Percentiles rank a stretch among this genome's conserved stretches.
Conservation (phyloP, 2,888 invertebrate species). For the Panorpa germanica region DNA sequence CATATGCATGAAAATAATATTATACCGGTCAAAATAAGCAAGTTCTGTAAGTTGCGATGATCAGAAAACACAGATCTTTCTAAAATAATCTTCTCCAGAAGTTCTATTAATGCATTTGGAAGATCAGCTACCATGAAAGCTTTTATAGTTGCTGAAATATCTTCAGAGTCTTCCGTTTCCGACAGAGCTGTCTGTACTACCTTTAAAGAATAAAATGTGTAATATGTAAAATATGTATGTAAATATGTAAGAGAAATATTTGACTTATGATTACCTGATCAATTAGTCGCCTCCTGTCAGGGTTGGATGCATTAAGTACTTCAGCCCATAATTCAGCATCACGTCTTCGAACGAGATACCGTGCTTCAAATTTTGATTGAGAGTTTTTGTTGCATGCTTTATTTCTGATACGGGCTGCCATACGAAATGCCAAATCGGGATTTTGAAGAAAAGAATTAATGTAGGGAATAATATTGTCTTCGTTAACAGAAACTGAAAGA, state of each 20-base stretch:
- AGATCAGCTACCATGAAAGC: constrained; percentile 99
- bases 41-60: constrained; percentile 93
- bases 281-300: constrained; percentile 83
- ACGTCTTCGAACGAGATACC: constrained; percentile 86
- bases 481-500: constrained; percentile 65
- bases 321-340: constrained; percentile 95
- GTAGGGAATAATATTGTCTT: constrained; percentile 66
- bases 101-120: constrained; percentile 95
- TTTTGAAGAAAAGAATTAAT: constrained; percentile 62
- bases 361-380: constrained; percentile 94
- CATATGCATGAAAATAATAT: constrained; percentile 17
- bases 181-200: constrained; percentile 96
- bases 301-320: constrained; percentile 81
- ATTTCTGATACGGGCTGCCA: constrained; percentile 61
- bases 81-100: constrained; percentile 95
- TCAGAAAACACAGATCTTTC: constrained; percentile 98
- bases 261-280: constrained; percentile 42
- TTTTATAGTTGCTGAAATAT: constrained; percentile 97
- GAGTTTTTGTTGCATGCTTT: constrained; percentile 99
- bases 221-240: no score
- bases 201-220: constrained; percentile 18
- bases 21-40: constrained; percentile 77
- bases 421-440: constrained; percentile 57
- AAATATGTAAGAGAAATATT: no score
- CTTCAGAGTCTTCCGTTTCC: constrained; percentile 98